These are phyloP conservation scores for Lamprologus speciosus DNA, from an alignment of 2,113 vertebrate species.

Conservation along the genomic window DNA sequence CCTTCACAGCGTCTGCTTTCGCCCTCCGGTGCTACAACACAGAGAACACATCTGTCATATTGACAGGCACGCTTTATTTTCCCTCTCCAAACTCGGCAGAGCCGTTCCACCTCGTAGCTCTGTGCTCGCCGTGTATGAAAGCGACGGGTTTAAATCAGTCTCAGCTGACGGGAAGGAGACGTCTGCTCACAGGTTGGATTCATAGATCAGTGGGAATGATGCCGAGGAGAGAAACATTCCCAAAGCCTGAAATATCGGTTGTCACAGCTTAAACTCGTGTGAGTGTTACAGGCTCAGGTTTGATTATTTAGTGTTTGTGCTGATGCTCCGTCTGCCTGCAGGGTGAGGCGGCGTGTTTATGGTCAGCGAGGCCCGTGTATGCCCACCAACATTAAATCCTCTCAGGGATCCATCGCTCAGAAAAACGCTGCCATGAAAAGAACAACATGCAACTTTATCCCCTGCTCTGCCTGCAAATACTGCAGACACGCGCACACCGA, in stretches of 20 bases:
- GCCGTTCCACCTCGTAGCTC: too few relatives aligned
- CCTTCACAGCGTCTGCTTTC: slow-evolving; percentile 5
- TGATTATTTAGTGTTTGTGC: not conserved
- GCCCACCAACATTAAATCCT: slow-evolving; percentile 37
- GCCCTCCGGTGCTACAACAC: not conserved
- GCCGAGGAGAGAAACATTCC: not conserved
- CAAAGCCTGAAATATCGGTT: not conserved
- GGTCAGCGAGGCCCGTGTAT: not conserved
- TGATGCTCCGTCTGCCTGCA: not conserved
- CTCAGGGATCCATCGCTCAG: slow-evolving; percentile 23
- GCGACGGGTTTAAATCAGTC: not conserved
- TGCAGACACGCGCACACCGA: not conserved
- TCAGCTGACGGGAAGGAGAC: not conserved
- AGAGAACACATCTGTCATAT: slow-evolving; percentile 1
- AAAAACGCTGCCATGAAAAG: slow-evolving; percentile 22
- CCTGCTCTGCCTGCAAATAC: not conserved
- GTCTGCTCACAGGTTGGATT: not conserved
- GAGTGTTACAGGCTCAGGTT: not conserved
- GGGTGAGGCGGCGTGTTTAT: not conserved
- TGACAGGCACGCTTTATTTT: not conserved
- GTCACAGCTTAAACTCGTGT: not conserved
- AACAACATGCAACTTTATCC: slow-evolving; percentile 34
- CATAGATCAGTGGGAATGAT: not conserved
- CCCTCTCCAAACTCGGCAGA: not conserved
- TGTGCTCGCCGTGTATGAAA: not conserved